phyloP scores from a whole-genome alignment of 1,140 invertebrate species.

The Heliconius hermathena region DNA sequence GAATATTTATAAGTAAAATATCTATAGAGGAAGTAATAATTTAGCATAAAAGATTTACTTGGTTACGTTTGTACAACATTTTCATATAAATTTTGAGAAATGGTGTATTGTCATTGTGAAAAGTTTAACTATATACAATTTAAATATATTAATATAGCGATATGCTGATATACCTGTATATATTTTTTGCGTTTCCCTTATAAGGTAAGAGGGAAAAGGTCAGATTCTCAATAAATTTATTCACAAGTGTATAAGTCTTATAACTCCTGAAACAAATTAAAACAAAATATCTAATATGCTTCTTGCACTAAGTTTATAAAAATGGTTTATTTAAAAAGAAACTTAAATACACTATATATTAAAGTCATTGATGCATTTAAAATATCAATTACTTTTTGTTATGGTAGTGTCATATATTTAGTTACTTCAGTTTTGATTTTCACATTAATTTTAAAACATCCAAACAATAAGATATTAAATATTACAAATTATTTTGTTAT shows the following conservation, averaged over 20 bases:
- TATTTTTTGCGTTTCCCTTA: background rate
- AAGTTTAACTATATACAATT: too few relatives aligned
- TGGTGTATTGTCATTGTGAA: background rate
- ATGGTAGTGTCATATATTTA: background rate
- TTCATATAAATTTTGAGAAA: background rate
- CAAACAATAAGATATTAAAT: conserved; percentile 6
- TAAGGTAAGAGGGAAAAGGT: background rate
- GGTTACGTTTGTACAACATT: background rate
- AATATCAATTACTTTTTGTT: background rate
- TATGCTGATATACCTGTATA: too few relatives aligned
- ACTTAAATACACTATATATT: background rate
- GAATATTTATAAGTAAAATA: conserved; percentile 11
- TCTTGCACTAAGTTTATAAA: too few relatives aligned
- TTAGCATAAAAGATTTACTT: conserved; percentile 7
- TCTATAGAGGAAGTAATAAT: background rate
- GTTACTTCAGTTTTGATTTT: background rate
- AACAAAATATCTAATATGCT: too few relatives aligned
- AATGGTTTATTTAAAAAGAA: too few relatives aligned
- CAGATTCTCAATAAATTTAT: too few relatives aligned
- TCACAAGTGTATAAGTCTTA: too few relatives aligned
- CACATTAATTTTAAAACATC: background rate
- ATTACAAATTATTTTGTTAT: background rate
- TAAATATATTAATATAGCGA: background rate
- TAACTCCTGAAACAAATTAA: too few relatives aligned
- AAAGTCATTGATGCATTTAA: background rate